A percentile compares a stretch with the other conserved stretches of the same genome.
These are phyloP conservation scores for Hemaris fuciformis DNA, from an alignment of 2,888 invertebrate genomes.

Conservation along the genomic window DNA sequence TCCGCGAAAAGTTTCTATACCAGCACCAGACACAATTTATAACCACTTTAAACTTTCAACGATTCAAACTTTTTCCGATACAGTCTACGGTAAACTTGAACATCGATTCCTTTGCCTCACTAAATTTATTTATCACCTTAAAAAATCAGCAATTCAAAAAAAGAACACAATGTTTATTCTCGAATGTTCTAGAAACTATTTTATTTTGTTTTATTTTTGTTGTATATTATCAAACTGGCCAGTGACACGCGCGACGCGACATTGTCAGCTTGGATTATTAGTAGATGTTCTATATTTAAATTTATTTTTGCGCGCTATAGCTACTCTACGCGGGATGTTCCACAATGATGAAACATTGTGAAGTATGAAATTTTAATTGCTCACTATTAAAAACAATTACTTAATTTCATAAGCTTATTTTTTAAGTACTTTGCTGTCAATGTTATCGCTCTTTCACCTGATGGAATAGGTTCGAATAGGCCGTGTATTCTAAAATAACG, in stretches of 20 bases:
- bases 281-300: constrained; percentile 54
- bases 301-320: constrained; percentile 40
- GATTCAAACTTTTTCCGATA: constrained; percentile 28
- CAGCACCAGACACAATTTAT: constrained; percentile 13
- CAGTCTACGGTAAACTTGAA: constrained; percentile 24
- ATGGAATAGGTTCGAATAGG: too few species aligned
- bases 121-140: background rate
- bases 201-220: constrained; percentile 32
- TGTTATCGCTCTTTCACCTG: too few species aligned
- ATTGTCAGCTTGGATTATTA: constrained; percentile 69
- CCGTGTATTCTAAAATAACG: too few species aligned
- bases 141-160: background rate
- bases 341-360: constrained; percentile 36
- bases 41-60: constrained; percentile 27
- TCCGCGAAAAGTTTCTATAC: constrained; percentile 15
- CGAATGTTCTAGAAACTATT: background rate
- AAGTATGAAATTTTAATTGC: background rate
- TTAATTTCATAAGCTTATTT: too few species aligned
- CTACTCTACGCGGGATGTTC: constrained; percentile 38
- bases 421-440: too few species aligned
- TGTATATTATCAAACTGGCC: constrained; percentile 42
- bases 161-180: background rate
- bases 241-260: constrained; percentile 63
- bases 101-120: constrained; percentile 17
- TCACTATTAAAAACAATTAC: too few species aligned